phyloP scores from a whole-genome alignment of 2,113 vertebrate species.

The Bostrychus sinensis region DNA sequence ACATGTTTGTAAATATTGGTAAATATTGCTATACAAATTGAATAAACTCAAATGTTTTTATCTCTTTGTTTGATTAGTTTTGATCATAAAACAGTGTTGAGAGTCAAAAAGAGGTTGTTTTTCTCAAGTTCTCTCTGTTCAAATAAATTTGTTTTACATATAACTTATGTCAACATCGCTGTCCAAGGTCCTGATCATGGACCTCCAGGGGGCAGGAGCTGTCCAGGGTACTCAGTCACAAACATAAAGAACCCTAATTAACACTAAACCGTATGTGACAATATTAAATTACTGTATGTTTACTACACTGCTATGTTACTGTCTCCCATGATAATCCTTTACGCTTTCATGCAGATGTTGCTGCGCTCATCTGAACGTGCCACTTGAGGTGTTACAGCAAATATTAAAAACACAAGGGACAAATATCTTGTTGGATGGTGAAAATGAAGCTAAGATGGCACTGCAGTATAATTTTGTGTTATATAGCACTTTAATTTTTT shows the following conservation, averaged over 20 bases:
- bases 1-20: constrained; percentile 72
- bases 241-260: background rate
- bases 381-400: background rate
- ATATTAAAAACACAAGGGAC: too few species aligned
- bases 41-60: constrained; percentile 60
- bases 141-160: too few species aligned
- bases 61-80: constrained; percentile 1
- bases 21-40: constrained; percentile 32
- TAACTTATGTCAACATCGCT: constrained; percentile 10
- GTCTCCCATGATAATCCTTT: background rate
- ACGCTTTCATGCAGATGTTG: background rate
- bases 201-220: constrained; percentile 26
- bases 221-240: constrained; percentile 8
- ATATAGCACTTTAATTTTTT: too few species aligned
- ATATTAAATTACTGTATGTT: background rate
- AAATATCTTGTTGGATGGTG: too few species aligned
- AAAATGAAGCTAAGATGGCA: too few species aligned
- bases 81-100: too few species aligned
- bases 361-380: too few species aligned
- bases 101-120: too few species aligned
- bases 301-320: background rate
- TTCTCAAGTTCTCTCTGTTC: too few species aligned
- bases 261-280: background rate
- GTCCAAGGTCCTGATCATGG: constrained; percentile 48
- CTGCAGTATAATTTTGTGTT: too few species aligned